Base-by-base conservation (phyloP, 2,797 vertebrate species). In the Galagoides demidoff region DNA sequence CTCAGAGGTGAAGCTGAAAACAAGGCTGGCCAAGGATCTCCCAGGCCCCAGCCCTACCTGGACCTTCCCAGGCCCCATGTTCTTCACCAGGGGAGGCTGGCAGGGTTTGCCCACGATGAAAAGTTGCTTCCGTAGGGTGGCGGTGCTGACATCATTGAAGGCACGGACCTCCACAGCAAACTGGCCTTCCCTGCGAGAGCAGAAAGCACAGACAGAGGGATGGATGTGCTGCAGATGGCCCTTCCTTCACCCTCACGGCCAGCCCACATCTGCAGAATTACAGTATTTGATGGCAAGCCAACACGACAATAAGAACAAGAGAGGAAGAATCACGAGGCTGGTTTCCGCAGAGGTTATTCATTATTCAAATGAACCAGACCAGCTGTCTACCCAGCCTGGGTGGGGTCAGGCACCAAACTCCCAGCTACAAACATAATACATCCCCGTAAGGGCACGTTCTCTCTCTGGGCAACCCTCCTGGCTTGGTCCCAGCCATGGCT, bases 31-130 rank as follows among this genome's bases (percentile, higher is more conserved):
- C 10, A 20, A 49, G 4, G 20, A 16, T 37, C 29, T 11, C 20
- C 7, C 2, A 29, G 29, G 16, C 20, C 14, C 49, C 0, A 0
- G 31, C 20, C 91, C 17, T 98, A 99, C 99, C 99, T 99, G 98
- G 27, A 99, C 94, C 95, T 97, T 98, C 16, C 76, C 81, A 3
- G 99, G 99, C 13, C 99, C 99, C 98, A 99, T 98, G 97, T 99
- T 99, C 98, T 99, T 99, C 55, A 99, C 98, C 0, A 98, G 98
- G 27, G 99, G 99, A 66, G 99, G 99, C 57, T 98, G 98, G 97
- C 99, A 99, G 19, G 98, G 98, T 34, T 97, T 88, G 16, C 85
- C 94, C 82, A 99, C 98, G 0, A 99, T 97, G 93, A 99, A 99
- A 57, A 99, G 96, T 86, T 97, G 97, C 74, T 98, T 98, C 59